Evolutionary conservation across 2,797 vertebrate genomes (phyloP).

Genomic region (Sebastiscus albofasciatus): DNA sequence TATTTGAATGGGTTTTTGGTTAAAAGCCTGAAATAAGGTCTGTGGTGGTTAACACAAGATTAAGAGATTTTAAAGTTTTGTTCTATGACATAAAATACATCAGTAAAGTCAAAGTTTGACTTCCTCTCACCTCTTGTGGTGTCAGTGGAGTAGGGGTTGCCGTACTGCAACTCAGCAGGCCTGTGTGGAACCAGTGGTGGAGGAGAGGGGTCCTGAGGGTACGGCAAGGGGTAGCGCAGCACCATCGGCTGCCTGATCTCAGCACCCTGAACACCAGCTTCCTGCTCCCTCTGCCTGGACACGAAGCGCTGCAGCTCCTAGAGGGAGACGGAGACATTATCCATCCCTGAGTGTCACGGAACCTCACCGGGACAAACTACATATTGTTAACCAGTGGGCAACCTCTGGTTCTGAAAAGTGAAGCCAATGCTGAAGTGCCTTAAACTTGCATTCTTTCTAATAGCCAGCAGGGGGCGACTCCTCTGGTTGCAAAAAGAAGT

Average conservation of each 20-base stretch:
- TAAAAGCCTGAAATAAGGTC: no score
- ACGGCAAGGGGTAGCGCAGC: constrained; percentile 85
- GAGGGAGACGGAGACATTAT: neutral
- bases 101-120: neutral
- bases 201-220: constrained; percentile 86
- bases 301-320: constrained; percentile 87
- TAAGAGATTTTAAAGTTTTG: no score
- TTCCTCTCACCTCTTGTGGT: constrained; percentile 81
- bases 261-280: constrained; percentile 76
- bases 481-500: no score
- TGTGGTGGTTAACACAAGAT: no score
- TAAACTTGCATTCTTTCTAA: no score
- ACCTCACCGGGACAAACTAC: neutral
- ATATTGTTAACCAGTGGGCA: neutral
- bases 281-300: constrained; percentile 81
- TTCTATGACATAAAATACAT: no score
- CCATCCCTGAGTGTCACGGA: neutral
- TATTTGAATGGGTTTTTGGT: no score
- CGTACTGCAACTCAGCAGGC: constrained; percentile 91
- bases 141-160: constrained; percentile 91
- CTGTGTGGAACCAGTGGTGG: constrained; percentile 85
- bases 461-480: no score
- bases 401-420: no score
- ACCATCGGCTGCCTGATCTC: constrained; percentile 77
- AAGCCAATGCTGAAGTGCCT: no score